Evolutionary conservation across 1,140 invertebrate genomes (phyloP).

Genomic region (Atta colombica): DNA sequence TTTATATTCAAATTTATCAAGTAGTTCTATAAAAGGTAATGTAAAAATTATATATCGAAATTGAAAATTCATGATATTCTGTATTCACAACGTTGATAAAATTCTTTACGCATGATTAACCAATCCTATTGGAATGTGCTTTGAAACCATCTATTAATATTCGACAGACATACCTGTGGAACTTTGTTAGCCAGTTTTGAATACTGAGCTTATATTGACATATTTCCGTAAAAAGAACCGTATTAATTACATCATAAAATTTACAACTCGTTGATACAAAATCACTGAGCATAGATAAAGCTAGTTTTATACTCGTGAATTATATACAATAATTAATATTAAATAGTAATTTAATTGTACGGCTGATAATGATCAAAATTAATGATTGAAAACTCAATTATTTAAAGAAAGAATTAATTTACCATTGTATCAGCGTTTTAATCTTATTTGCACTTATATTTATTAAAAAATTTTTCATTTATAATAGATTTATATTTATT

Average conservation of each 20-base stretch:
- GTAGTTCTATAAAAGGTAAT: background rate
- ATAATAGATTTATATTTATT: background rate
- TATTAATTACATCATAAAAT: constrained; percentile 20
- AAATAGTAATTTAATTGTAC: background rate
- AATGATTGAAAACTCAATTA: background rate
- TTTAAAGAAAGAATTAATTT: background rate
- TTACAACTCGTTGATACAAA: background rate
- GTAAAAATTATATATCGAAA: background rate
- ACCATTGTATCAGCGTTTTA: background rate
- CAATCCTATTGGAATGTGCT: constrained; percentile 20
- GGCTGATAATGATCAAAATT: background rate
- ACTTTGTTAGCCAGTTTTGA: constrained; percentile 39
- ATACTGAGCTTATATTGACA: constrained; percentile 25
- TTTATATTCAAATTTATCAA: background rate
- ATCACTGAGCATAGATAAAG: background rate
- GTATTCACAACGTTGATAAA: constrained; percentile 11
- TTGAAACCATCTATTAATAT: constrained; percentile 37
- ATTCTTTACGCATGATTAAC: constrained; percentile 38
- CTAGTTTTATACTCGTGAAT: background rate
- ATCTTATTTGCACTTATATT: background rate
- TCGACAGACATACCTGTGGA: constrained; percentile 30
- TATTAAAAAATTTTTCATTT: background rate
- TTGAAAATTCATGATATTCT: background rate
- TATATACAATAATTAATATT: background rate
- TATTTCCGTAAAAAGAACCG: constrained; percentile 9